These are phyloP conservation scores for Schizotus pectinicornis DNA, from an alignment of 2,888 invertebrate genomes.

Conservation along the genomic window DNA sequence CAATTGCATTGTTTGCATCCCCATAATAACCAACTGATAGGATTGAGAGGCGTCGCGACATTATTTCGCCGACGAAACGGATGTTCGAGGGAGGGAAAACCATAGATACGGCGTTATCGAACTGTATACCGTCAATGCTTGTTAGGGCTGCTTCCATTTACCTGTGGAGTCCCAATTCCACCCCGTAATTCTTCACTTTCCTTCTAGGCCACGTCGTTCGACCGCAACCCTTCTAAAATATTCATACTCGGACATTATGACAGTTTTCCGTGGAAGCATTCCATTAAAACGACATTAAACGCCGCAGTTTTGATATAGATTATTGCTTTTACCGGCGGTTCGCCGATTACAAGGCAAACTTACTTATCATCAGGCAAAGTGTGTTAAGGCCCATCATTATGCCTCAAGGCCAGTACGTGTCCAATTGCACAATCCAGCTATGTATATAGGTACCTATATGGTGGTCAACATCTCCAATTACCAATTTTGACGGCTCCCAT, in stretches of 20 bases:
- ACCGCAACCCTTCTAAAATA: too few relatives aligned
- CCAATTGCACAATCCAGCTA: too few relatives aligned
- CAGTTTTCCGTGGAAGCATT: conserved; percentile 16
- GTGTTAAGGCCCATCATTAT: too few relatives aligned
- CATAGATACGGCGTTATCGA: conserved; percentile 40
- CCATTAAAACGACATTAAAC: conserved; percentile 19
- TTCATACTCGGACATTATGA: not conserved
- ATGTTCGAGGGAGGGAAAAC: conserved; percentile 26
- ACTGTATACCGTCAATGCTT: conserved; percentile 32
- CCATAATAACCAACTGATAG: conserved; percentile 39
- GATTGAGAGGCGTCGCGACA: conserved; percentile 38
- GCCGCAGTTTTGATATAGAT: conserved; percentile 10
- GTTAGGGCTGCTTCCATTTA: conserved; percentile 26
- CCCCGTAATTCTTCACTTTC: conserved; percentile 6
- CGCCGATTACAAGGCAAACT: too few relatives aligned
- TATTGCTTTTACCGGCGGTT: not conserved
- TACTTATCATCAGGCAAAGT: too few relatives aligned
- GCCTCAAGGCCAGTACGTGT: too few relatives aligned
- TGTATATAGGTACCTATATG: too few relatives aligned
- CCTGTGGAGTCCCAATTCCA: conserved; percentile 15
- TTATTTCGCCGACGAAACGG: conserved; percentile 35
- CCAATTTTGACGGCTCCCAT: too few relatives aligned
- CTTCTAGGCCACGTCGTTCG: conserved; percentile 13
- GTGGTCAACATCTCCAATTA: too few relatives aligned
- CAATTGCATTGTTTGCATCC: conserved; percentile 24